Evolutionary conservation across 2,113 vertebrate genomes (phyloP).

Genomic region (Ivindomyrus marchei): DNA sequence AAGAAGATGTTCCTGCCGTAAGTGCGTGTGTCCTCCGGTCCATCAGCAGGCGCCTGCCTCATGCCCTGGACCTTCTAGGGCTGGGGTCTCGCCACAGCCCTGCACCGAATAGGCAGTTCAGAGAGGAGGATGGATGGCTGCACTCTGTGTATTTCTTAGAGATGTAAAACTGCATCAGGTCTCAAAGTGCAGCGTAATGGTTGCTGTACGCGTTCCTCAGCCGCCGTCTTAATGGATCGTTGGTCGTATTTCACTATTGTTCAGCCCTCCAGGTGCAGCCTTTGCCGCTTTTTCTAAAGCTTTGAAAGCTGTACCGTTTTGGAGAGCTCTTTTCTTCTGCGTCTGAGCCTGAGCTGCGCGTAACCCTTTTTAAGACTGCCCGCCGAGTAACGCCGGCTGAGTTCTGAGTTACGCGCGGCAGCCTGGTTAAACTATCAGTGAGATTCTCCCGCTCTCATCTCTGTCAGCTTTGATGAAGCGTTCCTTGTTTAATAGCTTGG

Average conservation of each 20-base stretch:
- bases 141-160: background rate
- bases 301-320: background rate
- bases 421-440: background rate
- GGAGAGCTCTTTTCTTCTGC: background rate
- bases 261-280: background rate
- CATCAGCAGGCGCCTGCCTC: background rate
- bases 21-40: background rate
- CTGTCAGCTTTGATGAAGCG: background rate
- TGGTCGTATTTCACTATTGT: background rate
- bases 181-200: background rate
- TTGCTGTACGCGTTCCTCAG: background rate
- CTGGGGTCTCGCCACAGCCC: background rate
- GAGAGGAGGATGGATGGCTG: background rate
- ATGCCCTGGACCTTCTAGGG: background rate
- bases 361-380: background rate
- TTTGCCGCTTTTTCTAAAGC: background rate
- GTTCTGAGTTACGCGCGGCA: background rate
- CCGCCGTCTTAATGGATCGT: background rate
- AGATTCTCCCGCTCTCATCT: background rate
- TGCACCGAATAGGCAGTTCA: background rate
- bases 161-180: background rate
- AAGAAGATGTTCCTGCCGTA: background rate
- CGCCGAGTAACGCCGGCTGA: background rate
- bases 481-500: background rate
- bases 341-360: background rate